Percentiles rank a stretch among this genome's conserved stretches.
Conservation (phyloP, 2,888 invertebrate species). For the Desoria tigrina region DNA sequence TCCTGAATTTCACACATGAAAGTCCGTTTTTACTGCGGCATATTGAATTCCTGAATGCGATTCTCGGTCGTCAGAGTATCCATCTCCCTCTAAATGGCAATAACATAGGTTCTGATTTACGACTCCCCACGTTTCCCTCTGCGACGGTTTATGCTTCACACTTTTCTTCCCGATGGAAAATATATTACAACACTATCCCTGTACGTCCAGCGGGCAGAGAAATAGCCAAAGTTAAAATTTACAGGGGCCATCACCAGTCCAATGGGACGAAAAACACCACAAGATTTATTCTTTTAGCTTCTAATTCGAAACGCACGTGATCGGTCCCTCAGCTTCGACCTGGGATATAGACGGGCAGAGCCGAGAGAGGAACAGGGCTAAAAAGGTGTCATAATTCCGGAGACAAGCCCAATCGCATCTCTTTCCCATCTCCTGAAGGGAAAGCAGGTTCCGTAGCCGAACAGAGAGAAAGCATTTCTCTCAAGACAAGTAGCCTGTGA, state of each 20-base stretch:
- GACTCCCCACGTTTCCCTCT: conserved; percentile 50
- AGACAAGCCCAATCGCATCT: conserved; percentile 2
- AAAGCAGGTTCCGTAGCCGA: not conserved
- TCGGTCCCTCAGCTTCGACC: conserved; percentile 17
- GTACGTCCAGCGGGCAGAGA: conserved; percentile 35
- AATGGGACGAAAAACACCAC: conserved; percentile 45
- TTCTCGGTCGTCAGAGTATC: conserved; percentile 54
- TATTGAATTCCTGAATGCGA: conserved; percentile 55
- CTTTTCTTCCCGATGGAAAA: conserved; percentile 45
- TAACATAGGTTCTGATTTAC: conserved; percentile 55
- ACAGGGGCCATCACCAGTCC: conserved; percentile 48
- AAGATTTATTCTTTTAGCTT: conserved; percentile 44
- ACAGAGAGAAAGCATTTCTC: not conserved
- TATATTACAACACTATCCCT: conserved; percentile 47
- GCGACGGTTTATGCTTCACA: conserved; percentile 37
- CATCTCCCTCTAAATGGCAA: conserved; percentile 55
- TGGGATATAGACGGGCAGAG: conserved; percentile 31
- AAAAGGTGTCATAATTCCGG: conserved; percentile 23
- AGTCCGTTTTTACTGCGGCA: conserved; percentile 55
- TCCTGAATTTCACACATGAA: conserved; percentile 55
- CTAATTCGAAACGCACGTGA: conserved; percentile 22
- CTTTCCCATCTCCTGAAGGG: not conserved
- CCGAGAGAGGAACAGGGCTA: not conserved
- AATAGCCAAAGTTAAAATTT: conserved; percentile 52
- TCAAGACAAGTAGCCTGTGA: conserved; percentile 3